Evolutionary conservation across 1,140 invertebrate genomes (phyloP).

Genomic region (Panulirus ornatus): DNA sequence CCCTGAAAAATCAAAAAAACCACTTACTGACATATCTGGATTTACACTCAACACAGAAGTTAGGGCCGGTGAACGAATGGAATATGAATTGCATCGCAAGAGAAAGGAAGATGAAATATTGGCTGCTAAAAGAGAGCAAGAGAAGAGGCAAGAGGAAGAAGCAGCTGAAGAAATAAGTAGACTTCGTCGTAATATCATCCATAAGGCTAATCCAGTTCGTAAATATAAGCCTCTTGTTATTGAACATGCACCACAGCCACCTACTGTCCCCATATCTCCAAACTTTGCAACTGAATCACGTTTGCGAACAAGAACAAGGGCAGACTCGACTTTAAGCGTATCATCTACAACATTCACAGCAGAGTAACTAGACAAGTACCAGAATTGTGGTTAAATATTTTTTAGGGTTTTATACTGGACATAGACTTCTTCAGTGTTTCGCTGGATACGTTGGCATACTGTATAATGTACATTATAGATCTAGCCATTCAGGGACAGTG

Average conservation of each 20-base stretch:
- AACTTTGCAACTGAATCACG: constrained; percentile 76
- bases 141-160: constrained; percentile 75
- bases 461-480: too few relatives aligned
- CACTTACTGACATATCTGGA: constrained; percentile 78
- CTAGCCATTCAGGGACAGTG: too few relatives aligned
- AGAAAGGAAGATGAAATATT: constrained; percentile 78
- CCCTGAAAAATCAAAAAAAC: constrained; percentile 78
- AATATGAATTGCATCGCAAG: constrained; percentile 79
- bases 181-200: constrained; percentile 78
- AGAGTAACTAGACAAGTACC: too few relatives aligned
- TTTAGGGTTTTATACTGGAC: too few relatives aligned
- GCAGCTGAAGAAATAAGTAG: constrained; percentile 77
- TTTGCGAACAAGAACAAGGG: constrained; percentile 26
- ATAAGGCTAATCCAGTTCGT: constrained; percentile 79
- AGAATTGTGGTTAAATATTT: too few relatives aligned
- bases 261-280: constrained; percentile 78
- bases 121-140: constrained; percentile 68
- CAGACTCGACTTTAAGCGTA: constrained; percentile 34
- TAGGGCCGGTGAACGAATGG: constrained; percentile 78
- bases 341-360: not conserved
- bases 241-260: constrained; percentile 77
- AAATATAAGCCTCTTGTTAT: constrained; percentile 78
- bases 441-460: too few relatives aligned
- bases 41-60: constrained; percentile 80
- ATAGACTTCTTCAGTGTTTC: too few relatives aligned